These are phyloP conservation scores for Actenoides lindsayi DNA, from an alignment of 2,113 vertebrate genomes.

Conservation along the genomic window DNA sequence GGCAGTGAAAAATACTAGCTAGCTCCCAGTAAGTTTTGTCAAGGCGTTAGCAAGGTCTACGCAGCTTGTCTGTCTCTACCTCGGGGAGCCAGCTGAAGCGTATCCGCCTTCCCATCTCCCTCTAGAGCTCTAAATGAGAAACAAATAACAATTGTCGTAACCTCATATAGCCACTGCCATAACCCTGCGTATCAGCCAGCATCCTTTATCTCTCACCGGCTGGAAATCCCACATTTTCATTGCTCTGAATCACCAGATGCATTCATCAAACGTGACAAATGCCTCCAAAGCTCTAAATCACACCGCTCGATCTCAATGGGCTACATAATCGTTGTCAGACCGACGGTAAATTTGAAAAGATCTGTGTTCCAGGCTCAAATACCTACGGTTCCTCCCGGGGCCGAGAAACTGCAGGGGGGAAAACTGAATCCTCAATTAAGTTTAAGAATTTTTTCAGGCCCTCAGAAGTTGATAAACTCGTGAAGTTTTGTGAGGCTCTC, in stretches of 20 bases:
- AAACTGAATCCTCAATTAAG: not conserved
- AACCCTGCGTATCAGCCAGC: not conserved
- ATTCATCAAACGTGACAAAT: constrained; percentile 63
- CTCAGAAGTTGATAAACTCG: not conserved
- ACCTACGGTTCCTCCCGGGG: not conserved
- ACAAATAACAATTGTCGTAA: constrained; percentile 12
- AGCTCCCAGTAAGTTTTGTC: not conserved
- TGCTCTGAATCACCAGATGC: constrained; percentile 41
- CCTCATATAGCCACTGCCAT: not conserved
- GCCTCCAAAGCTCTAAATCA: constrained; percentile 47
- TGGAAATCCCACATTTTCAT: not conserved
- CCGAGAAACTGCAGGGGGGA: not conserved
- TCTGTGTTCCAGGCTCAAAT: not conserved
- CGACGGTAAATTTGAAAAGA: constrained; percentile 9
- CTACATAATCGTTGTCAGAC: constrained; percentile 56
- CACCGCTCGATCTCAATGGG: constrained; percentile 51
- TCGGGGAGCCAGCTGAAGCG: not conserved
- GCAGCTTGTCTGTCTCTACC: not conserved
- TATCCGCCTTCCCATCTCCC: not conserved
- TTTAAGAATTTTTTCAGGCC: not conserved
- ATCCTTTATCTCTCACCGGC: not conserved
- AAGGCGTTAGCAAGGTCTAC: not conserved
- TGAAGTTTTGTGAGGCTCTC: not conserved
- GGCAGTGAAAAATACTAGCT: not conserved
- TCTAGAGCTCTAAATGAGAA: constrained; percentile 13